Percentiles rank a stretch among this genome's conserved stretches.
Evolutionary conservation across 2,113 vertebrate genomes (phyloP).

Genomic region (Electrona antarctica): DNA sequence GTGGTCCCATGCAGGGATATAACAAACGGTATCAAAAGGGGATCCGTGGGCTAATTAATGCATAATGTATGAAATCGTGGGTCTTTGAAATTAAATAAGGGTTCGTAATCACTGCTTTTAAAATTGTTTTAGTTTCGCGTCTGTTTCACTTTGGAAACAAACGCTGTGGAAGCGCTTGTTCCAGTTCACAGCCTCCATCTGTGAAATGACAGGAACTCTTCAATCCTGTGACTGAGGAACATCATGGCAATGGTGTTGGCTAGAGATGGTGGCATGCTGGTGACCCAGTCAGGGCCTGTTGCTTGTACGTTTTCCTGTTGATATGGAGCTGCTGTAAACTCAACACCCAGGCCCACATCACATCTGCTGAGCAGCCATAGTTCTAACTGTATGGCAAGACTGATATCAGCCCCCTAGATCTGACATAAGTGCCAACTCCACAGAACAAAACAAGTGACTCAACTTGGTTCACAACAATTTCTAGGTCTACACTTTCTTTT

Average conservation of each 20-base stretch:
- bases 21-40: too few relatives aligned
- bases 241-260: conserved; percentile 45
- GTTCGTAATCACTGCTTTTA: too few relatives aligned
- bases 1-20: too few relatives aligned
- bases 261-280: conserved; percentile 63
- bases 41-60: too few relatives aligned
- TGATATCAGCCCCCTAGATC: conserved; percentile 30
- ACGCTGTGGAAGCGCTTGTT: conserved; percentile 33
- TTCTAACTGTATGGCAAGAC: conserved; percentile 57
- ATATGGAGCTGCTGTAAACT: conserved; percentile 51
- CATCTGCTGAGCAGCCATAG: conserved; percentile 67
- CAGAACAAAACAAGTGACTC: too few relatives aligned
- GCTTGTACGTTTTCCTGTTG: conserved; percentile 57
- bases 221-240: conserved; percentile 67
- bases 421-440: conserved; percentile 43
- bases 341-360: conserved; percentile 65
- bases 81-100: too few relatives aligned
- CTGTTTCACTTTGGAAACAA: conserved; percentile 40
- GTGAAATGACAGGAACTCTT: conserved; percentile 72
- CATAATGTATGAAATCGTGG: too few relatives aligned
- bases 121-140: too few relatives aligned
- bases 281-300: conserved; percentile 54
- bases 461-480: too few relatives aligned
- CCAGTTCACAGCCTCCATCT: conserved; percentile 40
- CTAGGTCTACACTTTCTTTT: too few relatives aligned